Evolutionary conservation across 2,113 vertebrate genomes (phyloP), one percentile per base, ranked within the genome.

Genomic region (Salvelinus alpinus): DNA sequence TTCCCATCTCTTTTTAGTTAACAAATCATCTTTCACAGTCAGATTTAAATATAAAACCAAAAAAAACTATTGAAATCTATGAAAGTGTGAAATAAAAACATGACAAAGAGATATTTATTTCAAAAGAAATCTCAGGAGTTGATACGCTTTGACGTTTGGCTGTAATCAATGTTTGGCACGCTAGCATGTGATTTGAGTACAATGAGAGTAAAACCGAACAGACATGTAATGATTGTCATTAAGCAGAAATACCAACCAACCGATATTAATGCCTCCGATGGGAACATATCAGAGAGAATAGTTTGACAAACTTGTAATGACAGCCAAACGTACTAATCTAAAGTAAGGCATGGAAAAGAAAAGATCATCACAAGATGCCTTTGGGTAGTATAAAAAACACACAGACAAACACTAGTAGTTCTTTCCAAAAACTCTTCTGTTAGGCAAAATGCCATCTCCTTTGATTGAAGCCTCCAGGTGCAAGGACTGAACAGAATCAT

Each of bases 121-220:
- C 73, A 86, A 88, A 87, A 85, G 59, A 65, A 82, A 72, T 60
- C 60, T 51, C 64, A 66, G 64, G 66, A 82, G 85, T 84, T 78
- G 82, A 88, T 75, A 75, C 67, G 70, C 73, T 84, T 82, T 85
- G 80, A 71, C 82, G 66, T 79, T 74, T 79, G 83, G 87, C 74
- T 82, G 81, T 91, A 92, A 93, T 90, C 88, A 93, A 88, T 85
- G 84, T 87, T 84, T 89, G 84, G 86, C 88, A 86, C 82, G 76
- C 80, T 62, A 83, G 83, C 70, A 71, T 88, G 79, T 79, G 84
- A 92, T 91, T 90, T 89, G 70, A 80, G 71, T 79, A 88, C 85
- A 91, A 85, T 78, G 67, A 59, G 75, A 70, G 48, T 72, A 69
- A 87, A 73, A 84, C 74, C 16, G 68, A 60, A 20, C 16, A 64